Evolutionary conservation across 2,888 invertebrate genomes (phyloP), one percentile per base, ranked within the genome.

Genomic region (Chalcosyrphus nemorum): DNA sequence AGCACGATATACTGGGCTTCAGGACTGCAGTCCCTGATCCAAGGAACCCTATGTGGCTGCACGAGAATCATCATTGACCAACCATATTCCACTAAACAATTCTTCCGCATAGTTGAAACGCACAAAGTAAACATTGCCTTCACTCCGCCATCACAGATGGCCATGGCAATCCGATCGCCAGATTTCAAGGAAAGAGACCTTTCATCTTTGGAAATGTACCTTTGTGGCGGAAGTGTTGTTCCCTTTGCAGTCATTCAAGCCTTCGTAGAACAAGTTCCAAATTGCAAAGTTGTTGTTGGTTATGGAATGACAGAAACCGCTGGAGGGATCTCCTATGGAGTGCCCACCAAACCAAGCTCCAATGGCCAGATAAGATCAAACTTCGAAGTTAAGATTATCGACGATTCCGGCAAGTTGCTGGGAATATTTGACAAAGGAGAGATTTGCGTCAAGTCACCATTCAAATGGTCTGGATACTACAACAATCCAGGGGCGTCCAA

Each of bases 1-100:
- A 88, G 88, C 47, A 86, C 86, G 0, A 32, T 89, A 0, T 88
- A 87, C 47, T 88, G 89, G 89, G 13, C 86, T 4, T 85, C 87
- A 1, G 88, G 88, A 1, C 13, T 87, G 0, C 0, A 61, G 1
- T 52, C 29, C 4, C 41, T 88, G 2, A 5, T 87, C 1, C 61
- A 47, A 6, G 87, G 87, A 19, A 86, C 86, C 2, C n/a, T 87
- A 1, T 4, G n/a, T 9, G 80, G 85, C 2, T 52, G 47, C 9
- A 87, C 86, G 0, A 81, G 87, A 29, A 54, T 89, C 0, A 88
- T 88, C n/a, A 88, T 87, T 0, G 82, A 86, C 17, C 54, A 86
- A 4, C 38, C 65, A 6, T 87, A 84, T 45, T 50, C 68, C 4
- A 72, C 86, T 1, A 81, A 87, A 56, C 57, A 86, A 4, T 86